Percentiles rank a stretch among this genome's conserved stretches.
Evolutionary conservation across 2,888 invertebrate genomes (phyloP).

Genomic region (Capitulum mitella): DNA sequence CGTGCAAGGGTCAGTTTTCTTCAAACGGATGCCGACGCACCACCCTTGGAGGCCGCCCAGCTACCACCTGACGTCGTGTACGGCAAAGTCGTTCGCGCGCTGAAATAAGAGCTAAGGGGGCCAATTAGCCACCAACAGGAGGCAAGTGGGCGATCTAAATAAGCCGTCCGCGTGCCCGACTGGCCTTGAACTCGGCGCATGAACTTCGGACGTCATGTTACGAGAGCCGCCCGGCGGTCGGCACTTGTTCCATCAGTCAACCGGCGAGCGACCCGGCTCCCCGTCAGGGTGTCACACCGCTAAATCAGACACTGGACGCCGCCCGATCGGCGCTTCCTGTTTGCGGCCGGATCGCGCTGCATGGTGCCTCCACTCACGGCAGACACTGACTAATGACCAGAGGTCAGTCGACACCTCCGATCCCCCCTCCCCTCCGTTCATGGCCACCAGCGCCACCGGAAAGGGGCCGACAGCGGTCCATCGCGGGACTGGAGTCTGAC

Average conservation of each 20-base stretch:
- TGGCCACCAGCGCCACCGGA: too few species aligned
- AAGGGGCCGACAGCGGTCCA: too few species aligned
- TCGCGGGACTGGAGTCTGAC: too few species aligned
- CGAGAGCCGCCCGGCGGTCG: not conserved
- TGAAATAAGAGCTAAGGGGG: conserved; percentile 7
- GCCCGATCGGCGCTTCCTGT: conserved; percentile 4
- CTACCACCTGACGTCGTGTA: not conserved
- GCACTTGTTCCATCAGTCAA: conserved; percentile 1
- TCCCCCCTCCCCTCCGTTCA: not conserved
- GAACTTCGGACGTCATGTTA: not conserved
- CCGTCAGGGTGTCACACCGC: not conserved
- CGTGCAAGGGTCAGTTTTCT: not conserved
- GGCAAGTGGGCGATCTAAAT: conserved; percentile 14
- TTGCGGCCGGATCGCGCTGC: not conserved
- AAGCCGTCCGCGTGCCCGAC: not conserved
- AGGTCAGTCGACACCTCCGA: not conserved
- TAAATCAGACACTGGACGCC: not conserved
- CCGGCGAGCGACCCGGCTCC: not conserved
- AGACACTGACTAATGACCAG: not conserved
- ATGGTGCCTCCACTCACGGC: not conserved
- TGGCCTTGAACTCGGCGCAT: not conserved
- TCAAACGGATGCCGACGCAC: not conserved
- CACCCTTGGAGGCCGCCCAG: not conserved
- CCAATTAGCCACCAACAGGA: conserved; percentile 8
- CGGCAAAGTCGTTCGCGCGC: not conserved